A percentile compares a stretch with the other conserved stretches of the same genome.
Conservation (phyloP, 2,888 invertebrate species). For the Drosophila mercatorum region DNA sequence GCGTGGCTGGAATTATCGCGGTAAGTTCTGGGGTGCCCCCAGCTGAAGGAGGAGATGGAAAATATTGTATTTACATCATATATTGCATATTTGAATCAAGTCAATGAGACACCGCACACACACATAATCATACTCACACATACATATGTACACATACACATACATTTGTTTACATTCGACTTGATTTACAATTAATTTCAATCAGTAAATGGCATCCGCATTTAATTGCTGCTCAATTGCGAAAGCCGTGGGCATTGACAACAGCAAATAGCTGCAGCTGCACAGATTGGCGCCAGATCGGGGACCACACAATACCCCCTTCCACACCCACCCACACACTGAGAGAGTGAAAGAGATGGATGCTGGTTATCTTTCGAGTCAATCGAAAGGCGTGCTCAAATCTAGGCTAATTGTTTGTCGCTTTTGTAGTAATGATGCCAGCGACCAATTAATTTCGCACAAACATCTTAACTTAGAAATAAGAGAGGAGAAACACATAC, state of each 20-base stretch:
- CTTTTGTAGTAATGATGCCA: slow-evolving; percentile 81
- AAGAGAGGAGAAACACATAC: slow-evolving; percentile 24
- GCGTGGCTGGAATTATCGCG: slow-evolving; percentile 46
- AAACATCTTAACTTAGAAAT: slow-evolving; percentile 74
- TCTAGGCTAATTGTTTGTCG: slow-evolving; percentile 82
- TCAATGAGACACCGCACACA: slow-evolving; percentile 3
- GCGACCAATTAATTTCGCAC: slow-evolving; percentile 83
- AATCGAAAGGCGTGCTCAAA: slow-evolving; percentile 48
- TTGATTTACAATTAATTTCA: slow-evolving; percentile 69
- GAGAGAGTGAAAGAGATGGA: slow-evolving; percentile 5
- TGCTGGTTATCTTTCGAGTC: slow-evolving; percentile 16
- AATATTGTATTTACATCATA: background rate
- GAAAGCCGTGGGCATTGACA: slow-evolving; percentile 40
- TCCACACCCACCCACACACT: background rate
- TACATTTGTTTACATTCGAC: slow-evolving; percentile 5
- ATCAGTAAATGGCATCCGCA: slow-evolving; percentile 65
- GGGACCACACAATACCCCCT: background rate
- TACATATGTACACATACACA: background rate
- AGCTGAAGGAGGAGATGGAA: no score
- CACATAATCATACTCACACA: background rate
- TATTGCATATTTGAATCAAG: background rate
- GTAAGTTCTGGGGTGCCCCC: slow-evolving; percentile 39
- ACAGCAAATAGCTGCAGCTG: slow-evolving; percentile 9
- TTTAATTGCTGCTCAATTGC: slow-evolving; percentile 71
- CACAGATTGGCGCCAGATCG: slow-evolving; percentile 34